Base-by-base conservation (phyloP, 2,888 invertebrate genomes). In the Bellardia pandia region DNA sequence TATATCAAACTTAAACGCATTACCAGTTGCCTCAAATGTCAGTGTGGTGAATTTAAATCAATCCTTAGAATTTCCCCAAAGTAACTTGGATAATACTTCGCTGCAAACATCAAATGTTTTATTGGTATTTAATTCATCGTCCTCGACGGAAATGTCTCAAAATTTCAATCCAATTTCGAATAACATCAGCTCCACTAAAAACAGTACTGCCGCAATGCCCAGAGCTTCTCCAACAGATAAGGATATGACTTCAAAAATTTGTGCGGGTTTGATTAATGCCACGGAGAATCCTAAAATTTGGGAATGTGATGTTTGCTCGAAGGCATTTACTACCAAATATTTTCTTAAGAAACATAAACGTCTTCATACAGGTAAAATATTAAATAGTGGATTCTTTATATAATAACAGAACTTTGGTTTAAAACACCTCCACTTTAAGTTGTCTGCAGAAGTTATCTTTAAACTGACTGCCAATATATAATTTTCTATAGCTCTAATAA, bases 321-420 rank as follows among this genome's bases (percentile, higher is more conserved):
- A 98, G 94, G 95, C 96, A 93, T 98, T 98, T 92, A 97, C 97
- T 0, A 98, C 97, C 2, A 98, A 98, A 93, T 97, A 98, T 94
- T 98, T 98, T 92, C 94, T 98, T 89, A 97, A 97, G 94, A 98
- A 98, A 93, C 98, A 98, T 92, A 97, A 97, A 93, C 95, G 97
- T 89, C 94, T 98, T 86, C 98, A 98, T 93, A 97, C 97, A 93
- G 97, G 96, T 96, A 81, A 75, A 71, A 5, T 58, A 33, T 53
- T 51, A 5, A 40, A 1, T 2, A 13, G 56, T 40, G 40, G 5
- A 40, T 40, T 8, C 42, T 42, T 42, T 42, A 6, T 42, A 7
- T 40, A 40, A 40, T 40, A 40, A 23, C 23, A 23, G 23, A 23
- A 23, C 23, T 23, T 23, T 23, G 23, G 1, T 23, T 23, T 23